phyloP scores from a whole-genome alignment of 2,113 vertebrate species.

The Plecturocebus donacophilus region DNA sequence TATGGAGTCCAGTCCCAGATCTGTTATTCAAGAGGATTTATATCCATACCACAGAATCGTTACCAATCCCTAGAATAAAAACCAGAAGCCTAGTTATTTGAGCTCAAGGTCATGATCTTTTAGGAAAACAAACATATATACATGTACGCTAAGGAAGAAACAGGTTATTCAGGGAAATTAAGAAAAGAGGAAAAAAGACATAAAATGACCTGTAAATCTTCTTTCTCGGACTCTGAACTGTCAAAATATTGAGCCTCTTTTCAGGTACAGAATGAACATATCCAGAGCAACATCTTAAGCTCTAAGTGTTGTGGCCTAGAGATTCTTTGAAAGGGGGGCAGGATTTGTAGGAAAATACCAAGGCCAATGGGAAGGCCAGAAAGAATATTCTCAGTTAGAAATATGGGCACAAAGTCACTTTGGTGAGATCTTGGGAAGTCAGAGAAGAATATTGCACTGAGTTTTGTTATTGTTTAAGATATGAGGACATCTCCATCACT shows the following conservation, averaged over 20 bases:
- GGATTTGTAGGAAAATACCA: neutral
- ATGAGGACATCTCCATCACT: neutral
- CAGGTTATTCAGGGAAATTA: neutral
- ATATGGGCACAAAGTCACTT: neutral
- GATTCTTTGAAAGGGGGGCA: neutral
- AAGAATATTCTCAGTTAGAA: neutral
- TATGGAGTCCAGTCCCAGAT: neutral
- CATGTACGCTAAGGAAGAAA: neutral
- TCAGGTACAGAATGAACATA: neutral
- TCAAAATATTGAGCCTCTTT: neutral
- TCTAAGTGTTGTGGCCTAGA: neutral
- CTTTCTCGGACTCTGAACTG: neutral
- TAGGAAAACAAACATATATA: neutral
- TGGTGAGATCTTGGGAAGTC: neutral
- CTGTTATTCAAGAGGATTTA: neutral
- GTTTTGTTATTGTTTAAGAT: neutral
- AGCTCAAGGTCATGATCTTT: neutral
- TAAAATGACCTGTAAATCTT: neutral
- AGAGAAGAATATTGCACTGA: neutral
- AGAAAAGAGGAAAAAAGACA: neutral
- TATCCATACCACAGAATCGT: neutral
- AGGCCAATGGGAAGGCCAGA: neutral
- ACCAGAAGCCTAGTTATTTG: neutral
- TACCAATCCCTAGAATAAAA: neutral
- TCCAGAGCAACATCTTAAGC: neutral